Base-by-base conservation (phyloP, 2,888 invertebrate species). In the Synergus japonicus region DNA sequence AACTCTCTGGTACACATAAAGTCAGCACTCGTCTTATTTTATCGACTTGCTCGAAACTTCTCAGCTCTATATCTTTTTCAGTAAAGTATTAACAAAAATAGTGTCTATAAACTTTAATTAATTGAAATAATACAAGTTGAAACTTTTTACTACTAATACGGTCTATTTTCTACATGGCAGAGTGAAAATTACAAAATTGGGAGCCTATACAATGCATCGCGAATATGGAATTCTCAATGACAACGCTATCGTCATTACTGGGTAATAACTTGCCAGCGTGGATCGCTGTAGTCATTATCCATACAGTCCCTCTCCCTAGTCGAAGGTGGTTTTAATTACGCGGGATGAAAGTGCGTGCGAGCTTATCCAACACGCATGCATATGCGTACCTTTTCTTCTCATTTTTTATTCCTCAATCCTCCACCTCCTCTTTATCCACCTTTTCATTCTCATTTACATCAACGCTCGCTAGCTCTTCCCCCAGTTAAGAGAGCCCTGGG, bases 291-390 rank as follows among this genome's bases (percentile, higher is more conserved):
- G 78, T 37, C 69, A 76, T 76, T 76, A 73, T 77, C 60, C 77
- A 78, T 65, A 58, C 78, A 66, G 79, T 76, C 83, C 78, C 78
- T 85, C 81, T 83, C 84, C 81, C 85, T 73, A 63, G 69, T 78
- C 87, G 83, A 87, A 88, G 87, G 85, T 88, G 89, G 87, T 91
- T 91, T 91, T 91, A 91, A 91, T 91, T 91, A 91, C 91, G 84
- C 87, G 83, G 89, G 89, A 90, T 91, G 89, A 91, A 91, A 91
- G 89, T 90, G 88, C 88, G 86, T 81, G 86, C 83, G 84, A 83
- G 84, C 78, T 83, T 81, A 81, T 82, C 84, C 84, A 76, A 80
- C 80, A 83, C 77, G 79, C 79, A 80, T 82, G 80, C 79, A 79
- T 83, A 80, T 78, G 76, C 78, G 66, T 49, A 22, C 77, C 63